phyloP scores from a whole-genome alignment of 2,797 vertebrate species.

The Paguma larvata region DNA sequence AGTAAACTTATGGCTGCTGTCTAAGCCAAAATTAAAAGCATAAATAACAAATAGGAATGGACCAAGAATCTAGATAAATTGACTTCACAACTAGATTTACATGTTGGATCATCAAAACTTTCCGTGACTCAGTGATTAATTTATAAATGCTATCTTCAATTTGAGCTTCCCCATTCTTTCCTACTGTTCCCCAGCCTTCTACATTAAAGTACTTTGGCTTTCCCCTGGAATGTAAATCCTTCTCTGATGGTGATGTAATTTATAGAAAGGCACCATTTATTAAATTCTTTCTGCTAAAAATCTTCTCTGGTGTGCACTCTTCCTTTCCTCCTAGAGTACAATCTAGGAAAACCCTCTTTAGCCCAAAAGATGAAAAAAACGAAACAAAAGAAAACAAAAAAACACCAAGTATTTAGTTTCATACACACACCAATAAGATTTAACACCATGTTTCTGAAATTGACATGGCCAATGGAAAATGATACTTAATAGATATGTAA shows the following conservation, averaged over 20 bases:
- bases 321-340: neutral
- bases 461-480: neutral
- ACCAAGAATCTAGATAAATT: slow-evolving; percentile 63
- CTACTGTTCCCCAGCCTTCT: neutral
- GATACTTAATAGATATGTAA: neutral
- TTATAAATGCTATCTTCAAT: slow-evolving; percentile 46
- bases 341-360: neutral
- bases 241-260: slow-evolving; percentile 20
- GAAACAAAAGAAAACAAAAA: neutral
- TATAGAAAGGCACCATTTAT: slow-evolving; percentile 53
- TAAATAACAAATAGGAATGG: slow-evolving; percentile 75
- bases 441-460: neutral
- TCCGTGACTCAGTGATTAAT: neutral
- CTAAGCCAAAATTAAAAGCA: slow-evolving; percentile 79
- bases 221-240: slow-evolving; percentile 47
- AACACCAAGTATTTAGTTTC: neutral
- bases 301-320: neutral
- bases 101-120: slow-evolving; percentile 40
- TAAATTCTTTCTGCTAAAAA: slow-evolving; percentile 38
- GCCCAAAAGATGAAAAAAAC: no score
- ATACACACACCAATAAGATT: neutral
- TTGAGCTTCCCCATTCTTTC: neutral
- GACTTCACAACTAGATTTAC: slow-evolving; percentile 70
- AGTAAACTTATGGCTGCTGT: slow-evolving; percentile 71
- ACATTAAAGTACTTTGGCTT: neutral